Base-by-base conservation (phyloP, 2,888 invertebrate genomes). In the Troides aeacus region DNA sequence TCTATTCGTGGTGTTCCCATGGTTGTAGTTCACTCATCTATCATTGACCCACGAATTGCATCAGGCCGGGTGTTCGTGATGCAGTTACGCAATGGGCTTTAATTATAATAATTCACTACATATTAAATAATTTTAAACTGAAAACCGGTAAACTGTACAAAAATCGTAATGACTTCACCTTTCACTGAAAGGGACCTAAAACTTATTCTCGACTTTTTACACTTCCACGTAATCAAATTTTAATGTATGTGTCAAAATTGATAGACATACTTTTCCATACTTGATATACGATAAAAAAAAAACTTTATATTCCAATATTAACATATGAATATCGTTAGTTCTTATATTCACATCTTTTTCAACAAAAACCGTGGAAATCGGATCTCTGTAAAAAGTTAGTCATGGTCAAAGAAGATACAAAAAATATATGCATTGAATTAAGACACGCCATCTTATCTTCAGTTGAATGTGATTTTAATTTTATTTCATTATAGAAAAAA, bases 11-110 rank as follows among this genome's bases (percentile, higher is more conserved):
- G 68, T 36, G 73, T 76, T 77, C 78, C 75, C 81, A 80, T 79
- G 78, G 72, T 30, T 67, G 39, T 64, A 75, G 77, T 76, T 73
- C 77, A 74, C 72, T 74, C 69, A 73, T 68, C 75, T 76, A 78
- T 79, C 77, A 81, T 80, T 80, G 81, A 81, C 81, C 81, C 74
- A 71, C 72, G 73, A 73, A 72, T 71, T 71, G 60, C 53, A 64
- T 60, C 70, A 70, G 75, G 70, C 72, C 72, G 71, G 71, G 68
- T 68, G 72, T 64, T 73, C 66, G 66, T 66, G 62, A 70, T 23
- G 36, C 30, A 3, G 24, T 60, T 70, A 18, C 59, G 17, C 59
- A 70, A 63, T 63, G 57, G 30, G 10, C n/a, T 58, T 65, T 24
- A 57, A 24, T 36, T 18, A n/a, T 58, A 58, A 23, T 58, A 58